Percentiles rank a stretch among this genome's conserved stretches.
Conservation (phyloP, 2,888 invertebrate species). For the Netelia virgata region DNA sequence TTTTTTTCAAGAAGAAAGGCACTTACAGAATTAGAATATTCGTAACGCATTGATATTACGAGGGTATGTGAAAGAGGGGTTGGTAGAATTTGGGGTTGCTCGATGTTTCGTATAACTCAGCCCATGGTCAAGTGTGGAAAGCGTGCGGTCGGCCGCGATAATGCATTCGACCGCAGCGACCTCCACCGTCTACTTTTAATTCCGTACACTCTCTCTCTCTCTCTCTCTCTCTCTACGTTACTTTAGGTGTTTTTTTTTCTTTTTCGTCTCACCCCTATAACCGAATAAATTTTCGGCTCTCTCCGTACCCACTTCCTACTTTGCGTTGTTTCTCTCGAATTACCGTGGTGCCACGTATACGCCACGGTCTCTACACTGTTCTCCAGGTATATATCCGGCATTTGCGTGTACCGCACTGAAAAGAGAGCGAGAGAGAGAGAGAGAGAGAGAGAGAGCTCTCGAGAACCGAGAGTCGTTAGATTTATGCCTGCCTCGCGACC, state of each 20-base stretch:
- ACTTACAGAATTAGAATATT: too few species aligned
- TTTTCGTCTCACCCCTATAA: slow-evolving; percentile 43
- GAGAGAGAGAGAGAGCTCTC: slow-evolving; percentile 66
- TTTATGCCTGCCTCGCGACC: slow-evolving; percentile 76
- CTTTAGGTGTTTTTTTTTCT: slow-evolving; percentile 42
- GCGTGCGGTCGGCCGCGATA: slow-evolving; percentile 65
- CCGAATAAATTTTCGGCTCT: slow-evolving; percentile 74
- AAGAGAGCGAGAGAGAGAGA: slow-evolving; percentile 57
- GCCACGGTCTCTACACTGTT: slow-evolving; percentile 15
- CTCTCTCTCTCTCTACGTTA: background rate
- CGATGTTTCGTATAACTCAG: slow-evolving; percentile 1
- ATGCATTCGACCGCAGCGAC: slow-evolving; percentile 76
- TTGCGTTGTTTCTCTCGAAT: slow-evolving; percentile 58
- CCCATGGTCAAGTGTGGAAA: slow-evolving; percentile 38
- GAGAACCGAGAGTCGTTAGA: slow-evolving; percentile 77
- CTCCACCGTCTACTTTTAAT: slow-evolving; percentile 76
- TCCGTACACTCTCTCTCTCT: slow-evolving; percentile 65
- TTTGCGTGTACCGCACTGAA: slow-evolving; percentile 34
- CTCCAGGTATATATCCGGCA: slow-evolving; percentile 28
- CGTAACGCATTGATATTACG: background rate
- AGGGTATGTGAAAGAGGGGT: background rate
- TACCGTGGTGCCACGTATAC: slow-evolving; percentile 38
- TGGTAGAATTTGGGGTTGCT: slow-evolving; percentile 14
- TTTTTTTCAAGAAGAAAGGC: too few species aligned
- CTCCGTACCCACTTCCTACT: slow-evolving; percentile 39